These are phyloP conservation scores for Nasonia oneida DNA, from an alignment of 2,888 invertebrate genomes.

Conservation along the genomic window DNA sequence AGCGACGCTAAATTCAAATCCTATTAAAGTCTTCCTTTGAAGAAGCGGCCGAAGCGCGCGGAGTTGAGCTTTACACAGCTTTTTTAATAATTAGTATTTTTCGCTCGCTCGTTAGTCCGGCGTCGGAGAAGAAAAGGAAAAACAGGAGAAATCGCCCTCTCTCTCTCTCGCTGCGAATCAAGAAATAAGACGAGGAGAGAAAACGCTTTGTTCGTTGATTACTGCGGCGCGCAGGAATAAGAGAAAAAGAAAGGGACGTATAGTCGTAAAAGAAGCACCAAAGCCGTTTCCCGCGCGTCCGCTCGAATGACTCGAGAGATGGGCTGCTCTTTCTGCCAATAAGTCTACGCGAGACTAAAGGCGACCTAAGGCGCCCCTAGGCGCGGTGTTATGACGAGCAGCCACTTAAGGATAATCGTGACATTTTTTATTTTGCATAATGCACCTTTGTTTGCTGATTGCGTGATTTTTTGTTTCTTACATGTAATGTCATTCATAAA, in stretches of 20 bases:
- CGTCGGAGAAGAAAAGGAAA: slow-evolving; percentile 10
- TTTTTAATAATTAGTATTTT: slow-evolving; percentile 44
- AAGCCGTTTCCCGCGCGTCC: slow-evolving; percentile 2
- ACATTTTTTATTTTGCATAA: background rate
- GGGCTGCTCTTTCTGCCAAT: background rate
- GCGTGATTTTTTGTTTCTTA: too few species aligned
- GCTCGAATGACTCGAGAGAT: slow-evolving; percentile 23
- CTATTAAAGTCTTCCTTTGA: slow-evolving; percentile 3
- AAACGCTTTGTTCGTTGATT: slow-evolving; percentile 44
- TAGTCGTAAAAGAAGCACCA: slow-evolving; percentile 26
- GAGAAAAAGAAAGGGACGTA: background rate
- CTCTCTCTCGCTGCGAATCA: background rate
- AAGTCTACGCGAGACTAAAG: slow-evolving; percentile 2
- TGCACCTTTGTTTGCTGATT: too few species aligned
- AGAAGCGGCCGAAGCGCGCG: background rate
- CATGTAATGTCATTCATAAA: too few species aligned
- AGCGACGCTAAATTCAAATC: slow-evolving; percentile 11
- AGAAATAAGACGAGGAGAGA: slow-evolving; percentile 29
- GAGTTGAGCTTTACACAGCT: background rate
- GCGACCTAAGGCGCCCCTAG: background rate
- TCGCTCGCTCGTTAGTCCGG: slow-evolving; percentile 22
- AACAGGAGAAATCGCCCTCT: background rate
- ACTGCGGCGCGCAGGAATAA: slow-evolving; percentile 18
- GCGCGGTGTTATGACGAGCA: background rate
- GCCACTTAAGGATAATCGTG: background rate